phyloP scores from a whole-genome alignment of 2,113 vertebrate species.

The Arenaria interpres region DNA sequence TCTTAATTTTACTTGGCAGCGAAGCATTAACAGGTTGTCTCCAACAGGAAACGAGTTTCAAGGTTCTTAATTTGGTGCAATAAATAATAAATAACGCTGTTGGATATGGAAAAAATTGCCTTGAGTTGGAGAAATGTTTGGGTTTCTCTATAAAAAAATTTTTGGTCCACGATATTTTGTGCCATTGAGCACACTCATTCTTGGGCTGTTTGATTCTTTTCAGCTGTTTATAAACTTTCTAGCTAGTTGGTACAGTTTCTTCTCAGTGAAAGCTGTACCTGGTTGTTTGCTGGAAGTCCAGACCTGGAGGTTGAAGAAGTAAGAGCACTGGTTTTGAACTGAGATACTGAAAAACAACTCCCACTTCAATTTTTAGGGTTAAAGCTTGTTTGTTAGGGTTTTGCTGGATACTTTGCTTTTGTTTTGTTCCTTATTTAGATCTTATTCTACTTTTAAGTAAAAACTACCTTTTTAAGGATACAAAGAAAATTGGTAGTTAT shows the following conservation, averaged over 20 bases:
- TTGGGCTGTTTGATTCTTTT: background rate
- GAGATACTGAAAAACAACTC: background rate
- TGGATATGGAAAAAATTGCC: background rate
- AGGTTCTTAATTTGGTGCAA: background rate
- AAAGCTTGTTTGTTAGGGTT: background rate
- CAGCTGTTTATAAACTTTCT: background rate
- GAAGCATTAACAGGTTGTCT: background rate
- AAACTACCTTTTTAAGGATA: background rate
- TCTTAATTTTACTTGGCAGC: background rate
- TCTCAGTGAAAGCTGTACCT: background rate
- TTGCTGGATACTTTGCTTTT: background rate
- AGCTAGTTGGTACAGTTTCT: background rate
- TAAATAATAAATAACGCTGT: background rate
- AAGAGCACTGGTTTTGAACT: background rate
- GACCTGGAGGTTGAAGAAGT: background rate
- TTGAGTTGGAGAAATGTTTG: background rate
- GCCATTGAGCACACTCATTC: background rate
- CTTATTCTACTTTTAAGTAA: background rate
- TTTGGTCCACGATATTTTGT: background rate
- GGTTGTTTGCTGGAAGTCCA: background rate
- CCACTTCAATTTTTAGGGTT: background rate
- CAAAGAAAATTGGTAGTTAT: background rate
- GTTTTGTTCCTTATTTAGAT: background rate
- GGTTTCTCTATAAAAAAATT: background rate
- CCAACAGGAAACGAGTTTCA: background rate